Base-by-base conservation (phyloP, 2,797 vertebrate species). In the Gymnopithys bicolor region DNA sequence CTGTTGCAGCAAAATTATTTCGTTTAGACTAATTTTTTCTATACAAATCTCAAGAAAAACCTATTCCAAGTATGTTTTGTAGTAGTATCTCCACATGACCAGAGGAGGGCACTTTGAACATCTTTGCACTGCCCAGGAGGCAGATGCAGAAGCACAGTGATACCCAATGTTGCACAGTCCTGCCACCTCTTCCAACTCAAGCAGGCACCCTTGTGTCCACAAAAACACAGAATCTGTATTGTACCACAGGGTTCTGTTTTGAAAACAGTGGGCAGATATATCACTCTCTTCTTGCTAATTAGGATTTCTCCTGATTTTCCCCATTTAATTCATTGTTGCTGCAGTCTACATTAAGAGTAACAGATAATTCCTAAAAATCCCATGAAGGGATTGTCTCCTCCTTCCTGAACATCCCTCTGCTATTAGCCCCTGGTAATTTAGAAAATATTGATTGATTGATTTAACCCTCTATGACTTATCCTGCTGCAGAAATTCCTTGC, bases 51-150 rank as follows among this genome's bases (percentile, higher is more conserved):
- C 86, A 85, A 90, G 90, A 94, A 95, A 94, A 96, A 84, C 76
- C 86, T 93, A 74, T 94, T 92, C 90, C 74, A 80, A 82, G 87
- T 94, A 91, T 94, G 86, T 94, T 94, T 96, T 80, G 53, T 90
- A 92, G 96, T 89, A 97, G 69, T 95, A 96, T 95, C 95, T 98
- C 95, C 94, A 96, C 93, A 91, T 93, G 94, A 97, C 98, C 98
- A 97, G 97, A 97, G 97, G 98, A 98, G 97, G 98, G 97, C 97
- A 97, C 98, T 98, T 98, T 92, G 93, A 94, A 97, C 93, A 96
- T 95, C 97, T 94, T 76, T 92, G 91, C 97, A 96, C 84, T 83
- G 97, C 97, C 95, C 68, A 22, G 75, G 63, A 94, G 96, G 97
- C 97, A 97, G 90, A 92, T 96, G 97, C 90, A 94, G 95, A 97